A percentile compares a stretch with the other conserved stretches of the same genome.
Evolutionary conservation across 2,888 invertebrate genomes (phyloP).

Genomic region (Ophion ventricosus): DNA sequence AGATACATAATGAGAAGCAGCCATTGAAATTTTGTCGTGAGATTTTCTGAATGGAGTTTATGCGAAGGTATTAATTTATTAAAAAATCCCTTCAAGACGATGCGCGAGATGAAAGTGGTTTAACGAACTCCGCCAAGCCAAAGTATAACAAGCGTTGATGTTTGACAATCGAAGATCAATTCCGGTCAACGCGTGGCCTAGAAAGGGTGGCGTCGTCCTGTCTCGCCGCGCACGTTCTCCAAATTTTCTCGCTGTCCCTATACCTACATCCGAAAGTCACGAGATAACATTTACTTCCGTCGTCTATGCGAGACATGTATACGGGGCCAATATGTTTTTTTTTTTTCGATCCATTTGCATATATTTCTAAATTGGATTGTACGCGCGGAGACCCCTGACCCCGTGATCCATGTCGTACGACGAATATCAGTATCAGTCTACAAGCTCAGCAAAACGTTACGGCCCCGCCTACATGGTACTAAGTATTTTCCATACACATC

Average conservation of each 20-base stretch:
- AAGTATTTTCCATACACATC: constrained; percentile 4
- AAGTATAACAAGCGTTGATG: constrained; percentile 11
- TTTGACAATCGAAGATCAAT: constrained; percentile 73
- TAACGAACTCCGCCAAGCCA: constrained; percentile 65
- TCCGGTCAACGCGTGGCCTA: constrained; percentile 71
- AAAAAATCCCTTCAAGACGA: constrained; percentile 1
- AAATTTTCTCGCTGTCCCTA: background rate
- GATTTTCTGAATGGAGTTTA: background rate
- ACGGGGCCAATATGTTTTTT: background rate
- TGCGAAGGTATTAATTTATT: background rate
- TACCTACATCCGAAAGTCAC: constrained; percentile 9
- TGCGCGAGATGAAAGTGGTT: constrained; percentile 61
- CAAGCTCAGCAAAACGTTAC: background rate
- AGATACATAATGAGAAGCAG: background rate
- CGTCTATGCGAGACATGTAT: background rate
- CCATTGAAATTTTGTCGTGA: background rate
- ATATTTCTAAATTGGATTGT: background rate
- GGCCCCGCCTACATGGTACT: background rate
- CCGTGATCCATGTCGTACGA: background rate
- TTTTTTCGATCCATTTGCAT: background rate
- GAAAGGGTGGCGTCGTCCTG: constrained; percentile 66
- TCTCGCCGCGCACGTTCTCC: constrained; percentile 20
- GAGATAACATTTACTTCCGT: background rate
- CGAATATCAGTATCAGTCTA: background rate
- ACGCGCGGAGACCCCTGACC: background rate